Base-by-base conservation (phyloP, 2,888 invertebrate genomes). In the Heliconius erato region DNA sequence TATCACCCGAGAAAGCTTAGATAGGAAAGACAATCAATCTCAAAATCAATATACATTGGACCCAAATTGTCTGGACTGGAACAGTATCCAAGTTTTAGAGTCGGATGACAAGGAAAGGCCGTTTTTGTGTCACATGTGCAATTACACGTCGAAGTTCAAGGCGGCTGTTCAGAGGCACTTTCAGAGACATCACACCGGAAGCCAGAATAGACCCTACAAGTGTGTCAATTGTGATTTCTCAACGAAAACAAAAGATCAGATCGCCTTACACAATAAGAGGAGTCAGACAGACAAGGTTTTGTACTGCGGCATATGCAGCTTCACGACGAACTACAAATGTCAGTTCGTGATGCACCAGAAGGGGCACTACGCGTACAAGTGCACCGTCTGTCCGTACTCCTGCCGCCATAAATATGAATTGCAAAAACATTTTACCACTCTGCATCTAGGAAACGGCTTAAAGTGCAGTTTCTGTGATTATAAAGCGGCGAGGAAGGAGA, bases 181-280 rank as follows among this genome's bases (percentile, higher is more conserved):
- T 23, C 94, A 94, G 83, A 84, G 94, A 5, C 92, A 90, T 32
- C 94, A 95, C 83, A 94, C 93, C 0, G 91, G 91, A 0, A 86
- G 82, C 0, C 85, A 91, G 0, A 90, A 90, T 28, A 84, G 91
- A 5, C 94, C 94, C 0, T 95, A 91, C 81, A 92, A 92, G 81
- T 95, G 94, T 74, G 79, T 89, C 0, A 92, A 93, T 71, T 95
- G 94, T 76, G 92, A 92, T 44, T 94, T 94, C 67, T 90, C 92
- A 0, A 93, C 94, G 0, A 94, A 94, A 88, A 94, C 94, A 0
- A 93, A 93, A 85, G 94, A 95, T 23, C 92, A 94, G 68, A 93
- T 94, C 11, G 86, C 91, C 0, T 84, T 94, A 19, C 94, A 94
- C 74, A 93, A 91, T n/a, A 94, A 93, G 83, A 81, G 94, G 0